Conservation (phyloP, 2,113 vertebrate genomes). For the Pimephales promelas region DNA sequence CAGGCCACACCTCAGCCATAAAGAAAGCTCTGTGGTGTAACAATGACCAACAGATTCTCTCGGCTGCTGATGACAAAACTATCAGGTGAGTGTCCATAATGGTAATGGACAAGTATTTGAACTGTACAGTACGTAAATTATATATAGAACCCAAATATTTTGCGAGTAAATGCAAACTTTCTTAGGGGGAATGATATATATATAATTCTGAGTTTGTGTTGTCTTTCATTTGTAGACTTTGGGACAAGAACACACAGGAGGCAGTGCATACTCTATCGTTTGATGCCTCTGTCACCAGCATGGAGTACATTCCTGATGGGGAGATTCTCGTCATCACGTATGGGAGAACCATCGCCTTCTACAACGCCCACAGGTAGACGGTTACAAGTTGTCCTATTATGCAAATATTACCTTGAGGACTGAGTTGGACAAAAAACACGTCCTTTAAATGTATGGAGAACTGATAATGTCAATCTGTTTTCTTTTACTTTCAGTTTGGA, state of each 20-base stretch:
- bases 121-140: neutral
- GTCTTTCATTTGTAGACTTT: slow-evolving; percentile 77
- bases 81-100: slow-evolving; percentile 81
- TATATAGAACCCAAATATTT: neutral
- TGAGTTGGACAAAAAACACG: neutral
- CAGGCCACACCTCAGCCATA: slow-evolving; percentile 93
- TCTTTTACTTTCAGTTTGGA: slow-evolving; percentile 80
- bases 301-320: slow-evolving; percentile 93
- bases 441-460: neutral
- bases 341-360: slow-evolving; percentile 92
- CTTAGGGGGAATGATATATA: neutral
- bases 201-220: neutral
- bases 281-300: slow-evolving; percentile 91
- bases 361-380: slow-evolving; percentile 88
- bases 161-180: neutral
- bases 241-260: slow-evolving; percentile 88
- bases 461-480: neutral
- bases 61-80: slow-evolving; percentile 94
- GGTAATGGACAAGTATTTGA: neutral
- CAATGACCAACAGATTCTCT: slow-evolving; percentile 92
- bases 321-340: slow-evolving; percentile 94
- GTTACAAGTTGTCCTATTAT: neutral
- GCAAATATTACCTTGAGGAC: neutral
- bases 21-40: slow-evolving; percentile 97
- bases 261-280: slow-evolving; percentile 88